Base-by-base conservation (phyloP, 2,888 invertebrate species). In the Galerucella calmariensis region DNA sequence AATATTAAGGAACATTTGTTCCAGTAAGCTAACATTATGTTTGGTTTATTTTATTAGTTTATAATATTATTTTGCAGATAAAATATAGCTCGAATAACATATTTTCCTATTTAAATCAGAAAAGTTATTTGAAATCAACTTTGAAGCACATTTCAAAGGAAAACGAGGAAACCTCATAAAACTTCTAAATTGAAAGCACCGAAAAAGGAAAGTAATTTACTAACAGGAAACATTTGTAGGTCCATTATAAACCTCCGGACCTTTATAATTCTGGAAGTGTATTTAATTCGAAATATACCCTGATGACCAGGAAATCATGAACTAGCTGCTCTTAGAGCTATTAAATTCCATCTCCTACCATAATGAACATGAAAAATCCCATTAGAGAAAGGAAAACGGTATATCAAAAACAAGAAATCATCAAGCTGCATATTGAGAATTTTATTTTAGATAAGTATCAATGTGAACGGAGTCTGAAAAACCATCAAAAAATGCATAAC, bases 241-340 rank as follows among this genome's bases (percentile, higher is more conserved):
- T 20, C 11, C 53, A 69, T 27, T 62, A 69, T 63, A 69, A 62
- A 51, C 27, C 35, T 27, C 16, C 27, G 11, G 62, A 63, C 62
- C 14, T 35, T 63, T 53, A 14, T 11, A 69, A 1, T 63, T 69
- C 12, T 11, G 69, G 62, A 69, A 44, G 11, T 69, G 20, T 53
- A 53, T 63, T 69, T 53, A 16, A 69, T 63, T 62, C 20, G 41
- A 63, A 69, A 63, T 58, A 69, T 41, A 69, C 69, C 69, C 62
- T 16, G 53, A 51, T 63, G 61, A 69, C 69, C 61, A 48, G 16
- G n/a, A 69, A 44, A 62, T 41, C 35, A 9, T 41, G 8, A 0
- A 9, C 8, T 41, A 41, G 35, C 9, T 41, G 8, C 35, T 41
- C 35, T 9, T 41, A 9, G 9, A 41, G 35, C 35, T 35, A 0